These are phyloP conservation scores for Schizothorax lantsangensis DNA, from an alignment of 2,797 vertebrate species.

Conservation along the genomic window DNA sequence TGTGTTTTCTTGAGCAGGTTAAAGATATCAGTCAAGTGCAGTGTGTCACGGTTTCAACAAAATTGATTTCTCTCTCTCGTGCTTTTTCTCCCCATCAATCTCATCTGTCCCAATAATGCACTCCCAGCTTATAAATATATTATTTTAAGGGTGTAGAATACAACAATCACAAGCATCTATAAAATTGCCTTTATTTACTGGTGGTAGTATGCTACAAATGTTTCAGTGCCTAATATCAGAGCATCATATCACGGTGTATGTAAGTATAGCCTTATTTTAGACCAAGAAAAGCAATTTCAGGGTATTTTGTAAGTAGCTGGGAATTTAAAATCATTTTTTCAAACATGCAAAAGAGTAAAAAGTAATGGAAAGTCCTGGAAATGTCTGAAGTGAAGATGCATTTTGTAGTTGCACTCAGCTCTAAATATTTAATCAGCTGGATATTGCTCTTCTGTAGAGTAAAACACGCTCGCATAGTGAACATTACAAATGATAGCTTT, in stretches of 20 bases:
- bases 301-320: constrained; percentile 18
- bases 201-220: not conserved
- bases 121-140: constrained; percentile 23
- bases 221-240: constrained; percentile 14
- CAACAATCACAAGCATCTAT: constrained; percentile 12
- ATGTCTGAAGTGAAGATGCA: constrained; percentile 12
- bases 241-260: not conserved
- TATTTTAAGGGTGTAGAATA: constrained; percentile 38
- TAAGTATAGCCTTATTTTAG: not conserved
- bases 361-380: not conserved
- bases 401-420: constrained; percentile 24
- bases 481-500: constrained; percentile 16
- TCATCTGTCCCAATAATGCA: constrained; percentile 17
- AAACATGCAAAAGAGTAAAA: not conserved
- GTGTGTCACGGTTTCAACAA: constrained; percentile 16
- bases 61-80: constrained; percentile 3
- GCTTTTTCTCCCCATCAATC: not conserved
- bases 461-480: not conserved
- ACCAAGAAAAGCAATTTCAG: not conserved
- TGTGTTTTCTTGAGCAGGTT: constrained; percentile 36
- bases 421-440: constrained; percentile 36
- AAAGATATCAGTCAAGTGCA: constrained; percentile 42
- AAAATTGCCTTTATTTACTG: constrained; percentile 12
- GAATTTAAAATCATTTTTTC: not conserved
- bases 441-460: constrained; percentile 20